These are phyloP conservation scores for Drosophila aff. DNA, from an alignment of 1,140 invertebrate genomes.

Conservation along the genomic window DNA sequence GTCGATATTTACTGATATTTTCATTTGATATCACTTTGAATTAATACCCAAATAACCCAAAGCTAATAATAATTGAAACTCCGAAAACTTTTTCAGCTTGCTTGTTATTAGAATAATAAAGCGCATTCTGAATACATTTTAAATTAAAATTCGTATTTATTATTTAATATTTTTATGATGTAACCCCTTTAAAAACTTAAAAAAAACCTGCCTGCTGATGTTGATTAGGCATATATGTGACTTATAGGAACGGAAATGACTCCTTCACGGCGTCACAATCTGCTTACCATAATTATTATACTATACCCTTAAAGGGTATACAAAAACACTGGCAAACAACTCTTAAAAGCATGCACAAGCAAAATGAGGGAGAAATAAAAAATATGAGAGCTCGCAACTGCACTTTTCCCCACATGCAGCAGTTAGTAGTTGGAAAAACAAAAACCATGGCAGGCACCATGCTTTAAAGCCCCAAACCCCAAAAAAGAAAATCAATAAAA, in stretches of 20 bases:
- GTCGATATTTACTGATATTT: neutral
- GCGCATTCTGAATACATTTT: no score
- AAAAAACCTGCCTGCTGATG: neutral
- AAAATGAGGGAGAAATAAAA: constrained; percentile 44
- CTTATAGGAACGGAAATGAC: neutral
- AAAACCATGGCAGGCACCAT: constrained; percentile 5
- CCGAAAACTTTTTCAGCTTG: no score
- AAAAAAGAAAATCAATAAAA: constrained; percentile 29
- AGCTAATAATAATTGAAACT: no score
- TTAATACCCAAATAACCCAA: neutral
- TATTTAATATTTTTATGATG: no score
- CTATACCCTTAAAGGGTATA: neutral
- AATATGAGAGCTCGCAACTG: constrained; percentile 36
- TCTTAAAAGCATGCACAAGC: constrained; percentile 67
- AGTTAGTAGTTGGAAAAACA: constrained; percentile 12
- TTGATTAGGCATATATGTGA: neutral
- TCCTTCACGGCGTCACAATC: neutral
- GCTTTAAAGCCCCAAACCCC: constrained; percentile 5
- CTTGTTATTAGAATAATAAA: no score
- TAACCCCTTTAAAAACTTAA: neutral
- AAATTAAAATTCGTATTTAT: neutral
- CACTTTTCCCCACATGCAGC: constrained; percentile 14
- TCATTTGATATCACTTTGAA: neutral
- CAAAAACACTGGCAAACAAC: constrained; percentile 43
- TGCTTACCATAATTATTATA: neutral